phyloP scores from a whole-genome alignment of 2,888 invertebrate species.

The Coecobrya sp. region DNA sequence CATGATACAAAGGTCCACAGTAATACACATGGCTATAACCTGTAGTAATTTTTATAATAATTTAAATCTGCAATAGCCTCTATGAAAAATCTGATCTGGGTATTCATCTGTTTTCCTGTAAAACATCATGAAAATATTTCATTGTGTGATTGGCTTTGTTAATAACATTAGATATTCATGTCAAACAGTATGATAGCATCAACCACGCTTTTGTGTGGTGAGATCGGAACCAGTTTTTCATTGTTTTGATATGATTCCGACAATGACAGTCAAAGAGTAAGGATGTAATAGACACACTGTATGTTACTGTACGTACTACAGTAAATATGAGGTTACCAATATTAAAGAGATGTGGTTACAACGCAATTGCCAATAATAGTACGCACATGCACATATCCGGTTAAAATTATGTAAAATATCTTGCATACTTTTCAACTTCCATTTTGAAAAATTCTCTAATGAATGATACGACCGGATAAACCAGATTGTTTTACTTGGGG shows the following conservation, averaged over 20 bases:
- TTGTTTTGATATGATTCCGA: slow-evolving; percentile 59
- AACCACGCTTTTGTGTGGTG: slow-evolving; percentile 32
- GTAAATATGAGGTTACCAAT: too few species aligned
- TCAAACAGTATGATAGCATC: slow-evolving; percentile 55
- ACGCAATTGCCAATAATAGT: too few species aligned
- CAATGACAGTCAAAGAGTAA: slow-evolving; percentile 63
- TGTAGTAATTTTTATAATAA: neutral
- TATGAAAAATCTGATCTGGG: neutral
- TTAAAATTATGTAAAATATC: slow-evolving; percentile 66
- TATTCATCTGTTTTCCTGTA: neutral
- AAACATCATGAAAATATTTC: slow-evolving; percentile 5
- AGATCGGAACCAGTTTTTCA: slow-evolving; percentile 60
- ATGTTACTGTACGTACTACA: too few species aligned
- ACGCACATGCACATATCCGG: slow-evolving; percentile 60
- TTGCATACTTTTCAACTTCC: neutral
- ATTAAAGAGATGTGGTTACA: too few species aligned
- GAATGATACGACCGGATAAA: slow-evolving; percentile 66
- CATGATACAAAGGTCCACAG: too few species aligned
- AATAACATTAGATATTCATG: slow-evolving; percentile 6
- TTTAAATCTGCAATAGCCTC: neutral
- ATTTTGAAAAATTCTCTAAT: slow-evolving; percentile 29
- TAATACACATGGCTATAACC: too few species aligned
- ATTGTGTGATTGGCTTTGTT: neutral
- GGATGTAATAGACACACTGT: slow-evolving; percentile 33
- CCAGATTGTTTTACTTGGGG: slow-evolving; percentile 51